Evolutionary conservation across 2,888 invertebrate species (phyloP), one percentile per base, ranked within the genome.

Genomic region (Kryphioiulus occultus): DNA sequence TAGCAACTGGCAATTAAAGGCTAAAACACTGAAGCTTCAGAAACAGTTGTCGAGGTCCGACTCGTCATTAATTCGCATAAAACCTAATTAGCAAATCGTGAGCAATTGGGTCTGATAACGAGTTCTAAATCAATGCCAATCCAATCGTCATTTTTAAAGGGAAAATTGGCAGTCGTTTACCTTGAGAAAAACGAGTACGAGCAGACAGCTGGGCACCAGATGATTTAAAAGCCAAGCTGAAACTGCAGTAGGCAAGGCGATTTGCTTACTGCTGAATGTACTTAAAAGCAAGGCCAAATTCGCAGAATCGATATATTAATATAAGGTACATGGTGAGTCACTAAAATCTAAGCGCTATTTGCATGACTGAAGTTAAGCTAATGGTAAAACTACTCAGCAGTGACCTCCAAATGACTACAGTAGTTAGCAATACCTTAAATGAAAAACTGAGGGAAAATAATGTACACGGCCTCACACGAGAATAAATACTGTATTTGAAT

Each of bases 201-300:
- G n/a, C 68, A 68, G 68, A 68, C 68, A 68, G 68, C 68, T 68
- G 68, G 68, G 68, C 68, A 68, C 68, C 68, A 68, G 68, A 68
- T n/a, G 68, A 68, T 68, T 68, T 68, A 68, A 68, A 68, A n/a
- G 5, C 68, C n/a, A n/a, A n/a, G n/a, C n/a, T n/a, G n/a, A 68
- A 26, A 26, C 68, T 26, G n/a, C 26, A 26, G 9, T 26, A 68
- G 26, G 68, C 26, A 26, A 68, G 68, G 68, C 68, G 26, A 26
- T 68, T 68, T 68, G 68, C 68, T 68, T 26, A 26, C 68, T 68
- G 22, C 68, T 68, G 26, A 68, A 68, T 68, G 4, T 17, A 26
- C 26, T 68, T 68, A 0, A 68, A 68, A 68, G 68, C 68, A 68
- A 68, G 68, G 68, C 68, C 68, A 68, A 68, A 68, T 68, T 68